Conservation (phyloP, 2,797 vertebrate species). For the Platyrinchus mystaceus region DNA sequence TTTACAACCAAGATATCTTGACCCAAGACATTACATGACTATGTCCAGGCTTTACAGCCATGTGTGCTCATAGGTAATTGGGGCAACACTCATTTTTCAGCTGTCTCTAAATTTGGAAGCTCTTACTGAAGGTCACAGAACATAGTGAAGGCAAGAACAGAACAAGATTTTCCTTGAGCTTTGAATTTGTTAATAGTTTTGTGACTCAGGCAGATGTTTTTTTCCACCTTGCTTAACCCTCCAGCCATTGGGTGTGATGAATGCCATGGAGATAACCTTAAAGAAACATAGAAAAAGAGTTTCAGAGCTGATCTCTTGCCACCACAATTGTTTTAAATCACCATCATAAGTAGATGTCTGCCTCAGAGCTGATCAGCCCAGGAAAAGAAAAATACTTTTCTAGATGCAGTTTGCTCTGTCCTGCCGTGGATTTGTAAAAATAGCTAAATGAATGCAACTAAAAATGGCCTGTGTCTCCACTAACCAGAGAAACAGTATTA, state of each 20-base stretch:
- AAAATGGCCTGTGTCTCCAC: not conserved
- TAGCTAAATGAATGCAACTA: not conserved
- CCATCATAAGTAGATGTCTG: not conserved
- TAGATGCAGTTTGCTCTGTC: not conserved
- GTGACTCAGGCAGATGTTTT: not conserved
- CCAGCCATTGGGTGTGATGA: not conserved
- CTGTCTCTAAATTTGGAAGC: not conserved
- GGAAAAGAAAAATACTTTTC: not conserved
- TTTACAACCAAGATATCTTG: not conserved
- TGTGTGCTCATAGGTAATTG: rapidly evolving
- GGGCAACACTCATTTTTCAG: not conserved
- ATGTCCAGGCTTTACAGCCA: not conserved
- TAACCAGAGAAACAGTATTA: not conserved
- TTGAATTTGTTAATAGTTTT: not conserved
- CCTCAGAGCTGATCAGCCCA: not conserved
- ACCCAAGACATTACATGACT: not conserved
- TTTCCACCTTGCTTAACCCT: not conserved
- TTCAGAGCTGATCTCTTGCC: not conserved
- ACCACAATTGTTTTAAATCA: not conserved
- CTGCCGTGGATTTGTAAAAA: not conserved
- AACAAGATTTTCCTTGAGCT: not conserved
- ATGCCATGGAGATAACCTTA: not conserved
- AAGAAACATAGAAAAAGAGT: not conserved
- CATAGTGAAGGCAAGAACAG: not conserved
- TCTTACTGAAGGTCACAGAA: not conserved